Conservation (phyloP, 2,888 invertebrate genomes). For the Scrobipalpa atriplicella region DNA sequence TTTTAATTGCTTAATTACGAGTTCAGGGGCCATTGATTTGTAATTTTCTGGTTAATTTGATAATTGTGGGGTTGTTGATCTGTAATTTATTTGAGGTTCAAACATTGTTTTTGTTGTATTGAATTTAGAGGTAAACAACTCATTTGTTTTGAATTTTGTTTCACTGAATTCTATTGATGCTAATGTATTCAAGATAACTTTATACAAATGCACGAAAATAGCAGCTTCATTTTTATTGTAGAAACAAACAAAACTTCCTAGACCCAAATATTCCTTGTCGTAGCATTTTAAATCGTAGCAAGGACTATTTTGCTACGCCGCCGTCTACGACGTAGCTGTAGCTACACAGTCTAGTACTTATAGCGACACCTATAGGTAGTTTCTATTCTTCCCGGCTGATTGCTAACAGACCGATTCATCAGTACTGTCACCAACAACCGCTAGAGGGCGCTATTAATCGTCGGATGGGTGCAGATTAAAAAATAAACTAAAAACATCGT, state of each 20-base stretch:
- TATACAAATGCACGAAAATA: too few relatives aligned
- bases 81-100: neutral
- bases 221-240: too few relatives aligned
- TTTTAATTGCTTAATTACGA: constrained; percentile 28
- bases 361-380: neutral
- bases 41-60: constrained; percentile 16
- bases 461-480: constrained; percentile 19
- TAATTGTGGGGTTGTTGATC: constrained; percentile 1
- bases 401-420: constrained; percentile 20
- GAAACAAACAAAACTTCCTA: too few relatives aligned
- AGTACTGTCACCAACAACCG: constrained; percentile 16
- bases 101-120: constrained; percentile 1
- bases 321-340: too few relatives aligned
- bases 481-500: constrained; percentile 13
- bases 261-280: too few relatives aligned
- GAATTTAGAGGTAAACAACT: neutral
- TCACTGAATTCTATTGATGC: too few relatives aligned
- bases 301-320: too few relatives aligned
- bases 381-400: neutral
- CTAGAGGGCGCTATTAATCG: constrained; percentile 24
- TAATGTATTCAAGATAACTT: too few relatives aligned
- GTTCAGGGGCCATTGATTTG: constrained; percentile 9
- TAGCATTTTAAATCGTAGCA: too few relatives aligned
- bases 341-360: too few relatives aligned
- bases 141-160: neutral